Evolutionary conservation across 2,797 vertebrate genomes (phyloP), one percentile per base, ranked within the genome.

Genomic region (Pyrocephalus nanus): DNA sequence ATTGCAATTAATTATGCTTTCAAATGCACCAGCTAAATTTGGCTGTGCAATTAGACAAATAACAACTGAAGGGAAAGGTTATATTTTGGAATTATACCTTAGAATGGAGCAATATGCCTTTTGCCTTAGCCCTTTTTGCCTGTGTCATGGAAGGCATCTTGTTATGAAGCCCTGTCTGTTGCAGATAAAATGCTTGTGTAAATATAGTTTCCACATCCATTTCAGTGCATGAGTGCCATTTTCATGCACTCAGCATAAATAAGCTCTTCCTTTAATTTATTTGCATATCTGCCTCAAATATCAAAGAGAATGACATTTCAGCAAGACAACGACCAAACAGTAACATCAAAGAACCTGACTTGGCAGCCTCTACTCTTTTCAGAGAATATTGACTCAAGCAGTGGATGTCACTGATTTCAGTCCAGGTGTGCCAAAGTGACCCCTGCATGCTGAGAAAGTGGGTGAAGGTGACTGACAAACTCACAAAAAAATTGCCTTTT

Each of bases 1-100:
- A 53, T 89, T 94, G 76, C 94, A 96, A 96, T 97, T 96, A 96
- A 96, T 97, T 93, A 95, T 86, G 88, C 90, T 97, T 96, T 96
- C 93, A 97, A 97, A 96, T 89, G 58, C 72, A 64, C 48, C 1
- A 19, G 32, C 95, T 97, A 97, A 94, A 96, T 97, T 95, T 96
- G 95, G 89, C 82, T 92, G 47, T 84, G 94, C 95, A 96, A 94
- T 96, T 97, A 95, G 88, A 93, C 90, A 92, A 96, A 93, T 96
- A 96, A 93, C 96, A 94, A 94, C 61, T 8, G 32, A 90, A 94
- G 77, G 61, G n/a, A 96, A 96, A 95, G 91, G 94, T 92, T 93
- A 42, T 70, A 91, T 94, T 94, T 85, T 95, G 92, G 78, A 95
- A 94, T 72, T 42, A 13, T 54, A 64, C 11, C 5, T 86, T 69